Evolutionary conservation across 2,113 vertebrate genomes (phyloP).

Genomic region (Callopanchax toddi): DNA sequence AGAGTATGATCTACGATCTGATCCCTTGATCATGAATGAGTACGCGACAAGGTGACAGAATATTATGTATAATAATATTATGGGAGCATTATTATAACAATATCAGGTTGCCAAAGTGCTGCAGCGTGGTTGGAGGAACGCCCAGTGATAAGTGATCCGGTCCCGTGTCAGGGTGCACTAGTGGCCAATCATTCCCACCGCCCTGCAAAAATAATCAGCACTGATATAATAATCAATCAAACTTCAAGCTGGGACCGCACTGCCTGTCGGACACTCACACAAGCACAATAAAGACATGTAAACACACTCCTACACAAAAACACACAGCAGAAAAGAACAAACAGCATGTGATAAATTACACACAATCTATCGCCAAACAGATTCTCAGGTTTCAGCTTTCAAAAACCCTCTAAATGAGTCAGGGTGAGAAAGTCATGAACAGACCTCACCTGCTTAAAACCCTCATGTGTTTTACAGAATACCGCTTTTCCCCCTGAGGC

Average conservation of each 20-base stretch:
- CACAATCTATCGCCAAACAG: constrained; percentile 61
- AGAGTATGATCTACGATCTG: constrained; percentile 8
- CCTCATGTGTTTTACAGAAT: constrained; percentile 14
- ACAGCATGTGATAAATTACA: constrained; percentile 49
- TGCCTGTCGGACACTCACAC: constrained; percentile 49
- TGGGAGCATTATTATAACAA: constrained; percentile 62
- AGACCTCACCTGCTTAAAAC: constrained; percentile 39
- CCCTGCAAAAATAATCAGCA: constrained; percentile 64
- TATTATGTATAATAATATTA: too few relatives aligned
- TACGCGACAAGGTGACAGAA: constrained; percentile 55
- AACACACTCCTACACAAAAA: constrained; percentile 9
- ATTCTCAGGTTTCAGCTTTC: constrained; percentile 64
- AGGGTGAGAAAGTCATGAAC: constrained; percentile 42
- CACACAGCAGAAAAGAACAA: constrained; percentile 21
- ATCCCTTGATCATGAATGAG: constrained; percentile 43
- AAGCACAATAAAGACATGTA: constrained; percentile 1
- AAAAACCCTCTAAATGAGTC: constrained; percentile 53
- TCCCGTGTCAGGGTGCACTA: constrained; percentile 38
- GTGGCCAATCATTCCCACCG: constrained; percentile 53
- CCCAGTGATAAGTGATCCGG: constrained; percentile 57
- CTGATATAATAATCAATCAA: constrained; percentile 59
- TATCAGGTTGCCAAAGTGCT: constrained; percentile 65
- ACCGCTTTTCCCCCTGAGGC: constrained; percentile 23
- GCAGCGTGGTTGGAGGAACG: constrained; percentile 56
- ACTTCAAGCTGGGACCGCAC: constrained; percentile 36